Conservation (phyloP, 2,113 vertebrate genomes). For the Gnathonemus longibarbis region DNA sequence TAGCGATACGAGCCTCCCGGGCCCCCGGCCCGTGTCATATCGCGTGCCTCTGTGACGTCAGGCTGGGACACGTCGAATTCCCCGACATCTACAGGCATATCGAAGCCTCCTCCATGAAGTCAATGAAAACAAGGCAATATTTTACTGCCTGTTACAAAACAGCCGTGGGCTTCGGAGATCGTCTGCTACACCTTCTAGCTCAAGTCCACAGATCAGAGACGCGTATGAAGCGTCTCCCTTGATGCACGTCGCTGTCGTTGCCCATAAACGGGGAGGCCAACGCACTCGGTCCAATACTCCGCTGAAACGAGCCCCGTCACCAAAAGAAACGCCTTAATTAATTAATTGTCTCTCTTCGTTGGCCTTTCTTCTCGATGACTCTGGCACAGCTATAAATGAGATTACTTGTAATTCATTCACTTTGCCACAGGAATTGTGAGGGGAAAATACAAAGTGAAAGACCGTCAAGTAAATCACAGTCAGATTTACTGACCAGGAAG, state of each 20-base stretch:
- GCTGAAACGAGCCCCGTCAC: neutral
- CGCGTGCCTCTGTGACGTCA: neutral
- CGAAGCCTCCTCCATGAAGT: neutral
- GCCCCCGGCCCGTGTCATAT: neutral
- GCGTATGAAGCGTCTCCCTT: neutral
- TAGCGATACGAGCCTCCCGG: neutral
- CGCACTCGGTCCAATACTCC: neutral
- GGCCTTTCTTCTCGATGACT: neutral
- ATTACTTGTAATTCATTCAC: slow-evolving; percentile 24
- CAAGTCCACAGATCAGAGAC: neutral
- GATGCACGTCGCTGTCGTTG: neutral
- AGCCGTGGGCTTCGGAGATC: neutral
- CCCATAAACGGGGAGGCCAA: neutral
- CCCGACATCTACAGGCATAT: neutral
- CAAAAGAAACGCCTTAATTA: neutral
- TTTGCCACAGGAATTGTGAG: slow-evolving; percentile 24
- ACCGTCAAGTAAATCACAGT: neutral
- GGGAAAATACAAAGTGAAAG: neutral
- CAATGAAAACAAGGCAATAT: neutral
- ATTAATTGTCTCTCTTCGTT: neutral
- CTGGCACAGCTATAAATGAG: slow-evolving; percentile 8
- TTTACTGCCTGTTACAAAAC: neutral
- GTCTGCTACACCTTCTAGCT: neutral
- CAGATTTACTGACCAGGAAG: neutral
- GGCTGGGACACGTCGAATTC: neutral